Conservation (phyloP, 2,888 invertebrate genomes). For the Caenorhabditis sp. region DNA sequence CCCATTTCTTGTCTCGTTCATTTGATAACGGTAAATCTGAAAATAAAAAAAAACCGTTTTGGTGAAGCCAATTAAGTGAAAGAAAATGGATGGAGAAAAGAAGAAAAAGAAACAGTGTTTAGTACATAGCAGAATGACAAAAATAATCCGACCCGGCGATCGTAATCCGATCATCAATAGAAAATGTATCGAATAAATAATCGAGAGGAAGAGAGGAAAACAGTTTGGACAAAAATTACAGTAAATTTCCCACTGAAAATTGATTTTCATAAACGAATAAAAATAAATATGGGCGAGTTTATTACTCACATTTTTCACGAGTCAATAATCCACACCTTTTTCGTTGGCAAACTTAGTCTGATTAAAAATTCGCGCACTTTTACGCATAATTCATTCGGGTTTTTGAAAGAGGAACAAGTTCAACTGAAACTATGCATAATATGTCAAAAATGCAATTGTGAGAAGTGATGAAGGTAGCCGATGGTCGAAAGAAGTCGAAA, state of each 20-base stretch:
- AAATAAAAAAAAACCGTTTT: conserved; percentile 1
- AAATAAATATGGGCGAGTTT: neutral
- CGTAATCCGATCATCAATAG: conserved; percentile 8
- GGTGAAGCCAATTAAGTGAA: neutral
- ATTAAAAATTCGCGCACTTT: neutral
- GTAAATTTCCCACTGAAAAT: neutral
- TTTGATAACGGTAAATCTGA: neutral
- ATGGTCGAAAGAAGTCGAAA: neutral
- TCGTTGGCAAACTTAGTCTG: neutral
- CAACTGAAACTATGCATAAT: neutral
- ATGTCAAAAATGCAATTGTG: neutral
- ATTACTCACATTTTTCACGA: neutral
- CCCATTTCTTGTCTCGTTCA: conserved; percentile 14
- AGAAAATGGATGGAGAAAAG: neutral
- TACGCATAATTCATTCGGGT: neutral
- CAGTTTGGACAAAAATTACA: neutral
- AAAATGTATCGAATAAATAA: neutral
- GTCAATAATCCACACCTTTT: neutral
- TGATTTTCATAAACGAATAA: neutral
- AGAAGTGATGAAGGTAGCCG: neutral
- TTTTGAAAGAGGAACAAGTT: neutral
- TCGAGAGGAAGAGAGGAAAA: neutral
- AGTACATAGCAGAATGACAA: neutral
- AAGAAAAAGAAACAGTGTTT: neutral
- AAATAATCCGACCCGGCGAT: neutral